Evolutionary conservation across 2,888 invertebrate genomes (phyloP).

Genomic region (Cyclophora punctaria): DNA sequence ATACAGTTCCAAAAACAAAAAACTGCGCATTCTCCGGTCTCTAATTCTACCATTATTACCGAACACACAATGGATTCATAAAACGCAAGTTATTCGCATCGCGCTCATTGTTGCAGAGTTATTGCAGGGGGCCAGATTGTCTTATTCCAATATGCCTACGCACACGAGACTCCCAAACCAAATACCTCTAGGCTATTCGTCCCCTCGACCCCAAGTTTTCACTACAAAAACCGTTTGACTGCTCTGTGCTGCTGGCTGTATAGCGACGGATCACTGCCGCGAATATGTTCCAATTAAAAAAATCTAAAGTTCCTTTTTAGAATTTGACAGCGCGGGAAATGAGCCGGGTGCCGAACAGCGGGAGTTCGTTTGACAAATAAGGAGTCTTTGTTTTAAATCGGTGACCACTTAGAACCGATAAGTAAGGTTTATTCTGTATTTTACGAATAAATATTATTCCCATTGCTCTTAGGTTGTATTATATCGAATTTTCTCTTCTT

Average conservation of each 20-base stretch:
- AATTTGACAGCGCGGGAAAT: constrained; percentile 35
- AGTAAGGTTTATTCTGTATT: no score
- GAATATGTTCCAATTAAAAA: constrained; percentile 73
- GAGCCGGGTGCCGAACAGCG: constrained; percentile 32
- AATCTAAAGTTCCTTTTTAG: constrained; percentile 35
- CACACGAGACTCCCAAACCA: constrained; percentile 38
- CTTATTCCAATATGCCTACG: constrained; percentile 60
- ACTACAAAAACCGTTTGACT: constrained; percentile 34
- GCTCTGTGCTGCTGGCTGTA: not conserved
- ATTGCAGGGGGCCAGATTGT: constrained; percentile 55
- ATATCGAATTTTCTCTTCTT: no score
- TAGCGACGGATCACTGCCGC: constrained; percentile 20
- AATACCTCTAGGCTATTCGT: constrained; percentile 56
- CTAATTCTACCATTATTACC: constrained; percentile 1
- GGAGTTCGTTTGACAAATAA: constrained; percentile 20
- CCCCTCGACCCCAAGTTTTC: constrained; percentile 38
- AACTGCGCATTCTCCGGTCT: not conserved
- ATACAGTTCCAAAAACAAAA: no score
- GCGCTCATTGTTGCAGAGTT: constrained; percentile 29
- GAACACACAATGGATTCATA: constrained; percentile 9
- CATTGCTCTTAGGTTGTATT: no score
- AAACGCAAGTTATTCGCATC: constrained; percentile 19
- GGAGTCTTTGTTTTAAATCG: no score
- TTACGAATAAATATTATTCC: no score
- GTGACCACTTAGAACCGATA: no score